Percentiles rank a stretch among this genome's conserved stretches.
phyloP scores from a whole-genome alignment of 92 coral and sea anemone species.

The Pocillopora grandis region DNA sequence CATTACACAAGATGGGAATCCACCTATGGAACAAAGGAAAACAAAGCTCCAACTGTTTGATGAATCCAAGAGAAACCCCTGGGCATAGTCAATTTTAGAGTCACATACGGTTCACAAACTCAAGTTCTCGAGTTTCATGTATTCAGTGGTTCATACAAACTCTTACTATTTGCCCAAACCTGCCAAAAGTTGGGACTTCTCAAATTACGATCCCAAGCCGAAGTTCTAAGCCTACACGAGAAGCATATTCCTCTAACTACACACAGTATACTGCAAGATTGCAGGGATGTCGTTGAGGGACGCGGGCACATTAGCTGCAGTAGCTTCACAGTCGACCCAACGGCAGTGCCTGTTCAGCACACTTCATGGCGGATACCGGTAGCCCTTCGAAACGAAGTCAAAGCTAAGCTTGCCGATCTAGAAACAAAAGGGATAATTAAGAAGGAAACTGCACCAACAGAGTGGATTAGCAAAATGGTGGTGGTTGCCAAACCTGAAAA shows the following conservation, averaged over 20 bases:
- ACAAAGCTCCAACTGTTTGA: slow-evolving; percentile 29
- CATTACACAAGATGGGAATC: slow-evolving; percentile 33
- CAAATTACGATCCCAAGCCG: slow-evolving; percentile 35
- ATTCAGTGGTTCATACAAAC: slow-evolving; percentile 31
- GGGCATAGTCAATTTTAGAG: slow-evolving; percentile 8
- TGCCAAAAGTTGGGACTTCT: slow-evolving; percentile 42
- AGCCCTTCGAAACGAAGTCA: slow-evolving; percentile 43
- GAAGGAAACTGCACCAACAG: slow-evolving; percentile 58
- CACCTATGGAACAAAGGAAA: slow-evolving; percentile 21
- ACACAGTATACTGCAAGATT: slow-evolving; percentile 23
- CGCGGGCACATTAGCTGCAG: slow-evolving; percentile 23
- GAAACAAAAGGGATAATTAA: slow-evolving; percentile 43
- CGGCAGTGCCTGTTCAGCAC: slow-evolving; percentile 40
- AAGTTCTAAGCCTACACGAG: not conserved
- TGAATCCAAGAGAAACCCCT: slow-evolving; percentile 26
- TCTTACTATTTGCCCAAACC: slow-evolving; percentile 52
- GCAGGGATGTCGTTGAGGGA: slow-evolving; percentile 45
- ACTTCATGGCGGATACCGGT: slow-evolving; percentile 37
- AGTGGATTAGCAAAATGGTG: slow-evolving; percentile 3
- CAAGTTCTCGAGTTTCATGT: slow-evolving; percentile 35
- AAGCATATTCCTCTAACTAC: slow-evolving; percentile 21
- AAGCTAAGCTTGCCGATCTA: slow-evolving; percentile 54
- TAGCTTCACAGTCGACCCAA: slow-evolving; percentile 10
- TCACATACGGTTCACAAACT: not conserved
- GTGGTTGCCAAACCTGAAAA: slow-evolving; percentile 52